Base-by-base conservation (phyloP, 2,113 vertebrate genomes). In the Sterrhoptilus dennistouni region DNA sequence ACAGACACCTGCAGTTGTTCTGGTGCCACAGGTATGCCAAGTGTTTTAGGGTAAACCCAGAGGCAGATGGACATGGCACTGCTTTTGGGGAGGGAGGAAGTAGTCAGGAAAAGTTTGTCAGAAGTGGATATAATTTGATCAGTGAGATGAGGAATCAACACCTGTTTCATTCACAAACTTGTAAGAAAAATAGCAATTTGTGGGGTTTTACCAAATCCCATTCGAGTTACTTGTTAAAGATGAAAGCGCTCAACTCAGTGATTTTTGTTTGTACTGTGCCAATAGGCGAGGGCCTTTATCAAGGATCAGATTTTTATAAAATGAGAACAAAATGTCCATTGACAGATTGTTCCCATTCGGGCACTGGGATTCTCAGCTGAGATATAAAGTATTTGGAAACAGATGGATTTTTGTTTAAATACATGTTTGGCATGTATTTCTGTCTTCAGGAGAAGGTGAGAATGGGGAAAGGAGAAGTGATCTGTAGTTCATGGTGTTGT, bases 21-120 rank as follows among this genome's bases (percentile, higher is more conserved):
- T 15, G 28, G 11, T 18, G 68, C 68, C 12, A 0, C 2, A 2
- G 11, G 3, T 0, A 15, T 27, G 68, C 54, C 18, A 0, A 1
- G 35, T 1, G 19, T 2, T 42, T 11, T 1, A 4, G 74, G 49
- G 4, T 8, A 31, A 52, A 5, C 18, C 27, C 24, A 6, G 33
- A 22, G 75, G 5, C 11, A 4, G 23, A 9, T 9, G 49, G 42
- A 13, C 22, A 0, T 8, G 61, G 33, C 50, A 7, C 17, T 33
- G 81, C 56, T 53, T 35, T n/a, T 5, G 5, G 19, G 27, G 11
- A 44, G 3, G 13, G 8, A 18, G 76, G 31, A 29, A 57, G 45
- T 9, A 3, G 14, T 17, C 31, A 6, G 12, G 50, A 63, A 53
- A 31, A 18, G 27, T 14, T 23, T 50, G 8, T 21, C 27, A n/a